phyloP scores from a whole-genome alignment of 2,113 vertebrate genomes.

The Edolisoma coerulescens region DNA sequence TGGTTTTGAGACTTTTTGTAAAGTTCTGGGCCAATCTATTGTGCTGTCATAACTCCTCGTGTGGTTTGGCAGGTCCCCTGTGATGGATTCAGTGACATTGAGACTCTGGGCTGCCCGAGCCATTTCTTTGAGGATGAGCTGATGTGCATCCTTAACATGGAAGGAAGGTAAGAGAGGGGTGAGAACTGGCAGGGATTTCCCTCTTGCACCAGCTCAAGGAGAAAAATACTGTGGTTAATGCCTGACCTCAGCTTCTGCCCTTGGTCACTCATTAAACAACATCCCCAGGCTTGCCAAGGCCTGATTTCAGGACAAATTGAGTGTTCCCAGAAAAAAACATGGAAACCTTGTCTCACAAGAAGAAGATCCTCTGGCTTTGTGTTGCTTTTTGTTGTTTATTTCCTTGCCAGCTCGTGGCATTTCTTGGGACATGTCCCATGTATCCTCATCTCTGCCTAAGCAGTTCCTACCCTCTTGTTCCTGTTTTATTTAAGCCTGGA shows the following conservation, averaged over 20 bases:
- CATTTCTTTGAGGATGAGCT: constrained; percentile 98
- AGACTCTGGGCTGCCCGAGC: constrained; percentile 89
- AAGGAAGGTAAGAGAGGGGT: constrained; percentile 83
- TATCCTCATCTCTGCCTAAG: neutral
- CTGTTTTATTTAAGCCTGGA: neutral
- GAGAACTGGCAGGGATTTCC: neutral
- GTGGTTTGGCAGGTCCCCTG: constrained; percentile 85
- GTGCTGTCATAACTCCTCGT: neutral
- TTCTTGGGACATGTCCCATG: fast-evolving
- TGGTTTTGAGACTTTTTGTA: neutral
- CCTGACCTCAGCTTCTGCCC: neutral
- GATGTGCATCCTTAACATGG: constrained; percentile 89
- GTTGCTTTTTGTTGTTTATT: neutral
- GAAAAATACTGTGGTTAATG: neutral
- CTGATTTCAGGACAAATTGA: neutral
- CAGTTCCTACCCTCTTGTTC: neutral
- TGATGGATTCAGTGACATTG: constrained; percentile 95
- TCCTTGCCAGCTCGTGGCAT: neutral
- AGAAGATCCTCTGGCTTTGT: neutral
- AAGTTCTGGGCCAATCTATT: neutral
- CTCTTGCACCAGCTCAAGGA: neutral
- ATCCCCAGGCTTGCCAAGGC: neutral
- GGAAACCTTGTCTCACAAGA: neutral
- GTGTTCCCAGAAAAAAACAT: neutral
- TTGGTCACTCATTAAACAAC: neutral